Evolutionary conservation across 23 tunicate species (phyloP), one percentile per base, ranked within the genome.

Genomic region (Trididemnum clinides): DNA sequence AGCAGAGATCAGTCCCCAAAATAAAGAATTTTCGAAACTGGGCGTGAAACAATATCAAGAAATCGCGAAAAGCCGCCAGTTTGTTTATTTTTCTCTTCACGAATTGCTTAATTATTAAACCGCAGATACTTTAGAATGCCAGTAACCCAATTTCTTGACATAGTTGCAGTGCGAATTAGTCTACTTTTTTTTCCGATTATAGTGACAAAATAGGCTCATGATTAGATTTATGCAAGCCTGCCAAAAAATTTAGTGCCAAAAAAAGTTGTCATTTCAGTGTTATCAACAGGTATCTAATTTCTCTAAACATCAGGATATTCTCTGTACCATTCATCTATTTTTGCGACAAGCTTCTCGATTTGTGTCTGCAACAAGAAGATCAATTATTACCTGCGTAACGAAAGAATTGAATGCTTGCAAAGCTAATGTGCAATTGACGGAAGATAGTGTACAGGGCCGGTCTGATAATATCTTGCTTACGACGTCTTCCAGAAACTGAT

Each of bases 271-370:
- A 63, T 63, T 63, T 63, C 70, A 10, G 28, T 63, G 28, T 63
- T 22, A 15, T 63, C 70, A 63, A 63, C 70, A 63, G 70, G 70
- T 63, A 10, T 63, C 23, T 22, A 63, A 63, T 18, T 63, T 63
- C 23, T 63, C 28, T n/a, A 25, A 63, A 63, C 70, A 10, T n/a
- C 23, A 63, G 70, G 70, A 25, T 63, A 5, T 21, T 63, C 28
- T 25, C 70, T 63, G 70, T 63, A 10, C 23, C 28, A 63, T 63
- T n/a, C 22, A 63, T 63, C 70, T 63, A 63, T 63, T 63, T n/a
- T 63, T 63, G 70, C 22, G 70, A n/a, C 70, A 22, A n/a, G 70
- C 70, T 63, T 63, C 70, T 63, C 70, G 70, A 63, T 63, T 63
- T 63, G 70, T 63, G 70, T 63, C 28, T 63, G n/a, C 28, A 10